phyloP scores from a whole-genome alignment of 2,113 vertebrate genomes.

The Nothobranchius kuhntae region DNA sequence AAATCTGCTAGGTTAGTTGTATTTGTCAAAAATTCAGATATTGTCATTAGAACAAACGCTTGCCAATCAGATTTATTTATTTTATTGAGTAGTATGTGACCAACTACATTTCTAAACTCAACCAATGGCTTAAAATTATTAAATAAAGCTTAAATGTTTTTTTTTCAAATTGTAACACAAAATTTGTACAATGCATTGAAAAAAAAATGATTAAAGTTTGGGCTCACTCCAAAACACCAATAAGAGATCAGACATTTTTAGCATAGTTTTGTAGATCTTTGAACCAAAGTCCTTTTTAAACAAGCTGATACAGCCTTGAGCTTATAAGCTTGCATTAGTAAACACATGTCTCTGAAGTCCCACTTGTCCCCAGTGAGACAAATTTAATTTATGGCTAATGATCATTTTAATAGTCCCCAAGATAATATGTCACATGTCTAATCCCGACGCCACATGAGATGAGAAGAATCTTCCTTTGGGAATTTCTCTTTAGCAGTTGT shows the following conservation, averaged over 20 bases:
- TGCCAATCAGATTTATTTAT: too few relatives aligned
- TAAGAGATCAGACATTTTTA: background rate
- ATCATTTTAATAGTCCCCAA: slow-evolving; percentile 48
- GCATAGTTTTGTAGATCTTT: background rate
- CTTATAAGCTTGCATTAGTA: slow-evolving; percentile 29
- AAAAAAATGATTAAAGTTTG: too few relatives aligned
- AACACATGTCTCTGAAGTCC: slow-evolving; percentile 34
- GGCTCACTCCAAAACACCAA: too few relatives aligned
- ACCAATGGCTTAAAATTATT: too few relatives aligned
- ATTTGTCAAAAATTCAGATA: too few relatives aligned
- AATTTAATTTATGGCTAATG: slow-evolving; percentile 41
- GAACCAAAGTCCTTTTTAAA: slow-evolving; percentile 15
- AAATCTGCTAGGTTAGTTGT: too few relatives aligned
- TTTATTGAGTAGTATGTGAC: too few relatives aligned
- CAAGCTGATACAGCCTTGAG: slow-evolving; percentile 32
- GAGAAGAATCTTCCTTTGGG: slow-evolving; percentile 19
- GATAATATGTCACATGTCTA: slow-evolving; percentile 44
- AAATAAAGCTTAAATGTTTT: too few relatives aligned
- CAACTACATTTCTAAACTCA: too few relatives aligned
- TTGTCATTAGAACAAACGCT: too few relatives aligned
- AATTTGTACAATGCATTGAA: too few relatives aligned
- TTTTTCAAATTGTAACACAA: too few relatives aligned
- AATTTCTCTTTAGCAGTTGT: slow-evolving; percentile 16
- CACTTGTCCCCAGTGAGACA: slow-evolving; percentile 7
- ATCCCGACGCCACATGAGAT: slow-evolving; percentile 21